Percentiles rank a stretch among this genome's conserved stretches.
These are phyloP conservation scores for Stictocephala bisonia DNA, from an alignment of 2,888 invertebrate species.

Conservation along the genomic window DNA sequence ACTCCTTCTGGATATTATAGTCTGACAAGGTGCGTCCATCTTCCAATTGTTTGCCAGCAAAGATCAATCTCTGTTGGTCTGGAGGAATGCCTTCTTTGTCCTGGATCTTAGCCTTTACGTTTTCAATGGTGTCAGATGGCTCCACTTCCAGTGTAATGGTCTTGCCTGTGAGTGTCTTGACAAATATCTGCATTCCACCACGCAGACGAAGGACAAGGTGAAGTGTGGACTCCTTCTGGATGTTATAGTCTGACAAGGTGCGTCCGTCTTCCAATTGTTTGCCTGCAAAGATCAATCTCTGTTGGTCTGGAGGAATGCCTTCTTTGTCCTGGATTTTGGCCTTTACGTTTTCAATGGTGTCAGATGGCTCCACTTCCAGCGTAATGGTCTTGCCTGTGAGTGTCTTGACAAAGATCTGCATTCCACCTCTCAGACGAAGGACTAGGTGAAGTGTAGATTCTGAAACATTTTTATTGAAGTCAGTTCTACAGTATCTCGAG, in stretches of 20 bases:
- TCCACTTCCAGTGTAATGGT: slow-evolving; percentile 62
- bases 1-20: slow-evolving; percentile 39
- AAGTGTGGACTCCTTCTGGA: slow-evolving; percentile 49
- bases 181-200: slow-evolving; percentile 71
- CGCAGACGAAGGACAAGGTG: background rate
- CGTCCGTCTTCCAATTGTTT: slow-evolving; percentile 72
- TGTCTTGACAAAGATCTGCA: slow-evolving; percentile 28
- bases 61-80: slow-evolving; percentile 69
- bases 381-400: slow-evolving; percentile 11
- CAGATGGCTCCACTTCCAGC: background rate
- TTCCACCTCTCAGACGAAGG: background rate
- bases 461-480: slow-evolving; percentile 71
- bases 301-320: slow-evolving; percentile 64
- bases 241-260: slow-evolving; percentile 67
- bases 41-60: slow-evolving; percentile 72
- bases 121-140: slow-evolving; percentile 70
- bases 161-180: slow-evolving; percentile 69
- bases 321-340: slow-evolving; percentile 64
- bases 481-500: slow-evolving; percentile 15
- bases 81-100: slow-evolving; percentile 68
- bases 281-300: slow-evolving; percentile 69
- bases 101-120: slow-evolving; percentile 69
- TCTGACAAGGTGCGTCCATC: slow-evolving; percentile 70
- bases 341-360: slow-evolving; percentile 17
- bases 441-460: slow-evolving; percentile 17